Evolutionary conservation across 2,113 vertebrate species (phyloP).

Genomic region (Hipposideros armiger): DNA sequence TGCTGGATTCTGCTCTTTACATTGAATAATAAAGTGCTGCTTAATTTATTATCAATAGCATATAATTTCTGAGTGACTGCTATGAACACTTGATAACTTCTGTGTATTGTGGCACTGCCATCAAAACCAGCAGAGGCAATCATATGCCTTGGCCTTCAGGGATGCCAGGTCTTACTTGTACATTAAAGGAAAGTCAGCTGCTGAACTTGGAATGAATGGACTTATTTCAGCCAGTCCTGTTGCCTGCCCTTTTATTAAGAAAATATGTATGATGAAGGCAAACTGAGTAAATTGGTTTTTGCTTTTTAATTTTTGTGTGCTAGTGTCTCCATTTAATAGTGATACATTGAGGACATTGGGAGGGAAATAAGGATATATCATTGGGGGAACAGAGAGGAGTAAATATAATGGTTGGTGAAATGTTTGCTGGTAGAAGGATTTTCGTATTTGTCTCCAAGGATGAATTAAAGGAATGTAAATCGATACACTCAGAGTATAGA

Average conservation of each 20-base stretch:
- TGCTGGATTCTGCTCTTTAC: neutral
- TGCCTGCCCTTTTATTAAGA: neutral
- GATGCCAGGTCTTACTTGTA: neutral
- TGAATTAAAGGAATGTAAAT: neutral
- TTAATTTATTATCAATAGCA: neutral
- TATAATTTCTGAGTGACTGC: neutral
- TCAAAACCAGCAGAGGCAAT: neutral
- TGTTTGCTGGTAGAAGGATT: neutral
- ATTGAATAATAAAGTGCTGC: neutral
- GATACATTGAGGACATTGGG: neutral
- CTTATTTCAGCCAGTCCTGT: neutral
- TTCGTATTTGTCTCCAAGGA: neutral
- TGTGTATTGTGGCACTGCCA: accelerated
- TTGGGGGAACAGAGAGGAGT: neutral
- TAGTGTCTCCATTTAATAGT: neutral
- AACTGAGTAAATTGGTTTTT: neutral
- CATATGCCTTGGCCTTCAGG: neutral
- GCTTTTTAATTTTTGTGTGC: neutral
- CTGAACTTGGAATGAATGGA: neutral
- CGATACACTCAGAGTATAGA: neutral
- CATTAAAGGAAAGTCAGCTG: neutral
- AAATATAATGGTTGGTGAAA: neutral
- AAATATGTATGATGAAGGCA: neutral
- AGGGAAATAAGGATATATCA: neutral
- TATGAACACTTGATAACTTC: neutral